Evolutionary conservation across 1,140 invertebrate species (phyloP).

Genomic region (Limonius californicus): DNA sequence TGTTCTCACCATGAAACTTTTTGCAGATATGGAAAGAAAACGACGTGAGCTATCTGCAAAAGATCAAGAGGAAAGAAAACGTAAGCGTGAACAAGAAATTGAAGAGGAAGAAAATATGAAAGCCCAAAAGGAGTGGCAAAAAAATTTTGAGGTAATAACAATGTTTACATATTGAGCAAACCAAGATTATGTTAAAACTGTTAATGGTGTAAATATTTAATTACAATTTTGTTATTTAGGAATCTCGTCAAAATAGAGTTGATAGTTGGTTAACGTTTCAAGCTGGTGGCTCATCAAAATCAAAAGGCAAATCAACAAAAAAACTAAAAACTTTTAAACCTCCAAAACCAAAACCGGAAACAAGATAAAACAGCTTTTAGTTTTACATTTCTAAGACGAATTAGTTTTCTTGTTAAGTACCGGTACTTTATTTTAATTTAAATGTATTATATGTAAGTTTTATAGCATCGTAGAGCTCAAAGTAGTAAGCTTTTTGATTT

Average conservation of each 20-base stretch:
- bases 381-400: no score
- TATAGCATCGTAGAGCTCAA: no score
- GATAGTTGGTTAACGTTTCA: conserved; percentile 96
- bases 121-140: conserved; percentile 91
- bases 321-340: conserved; percentile 83
- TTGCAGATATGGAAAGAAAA: conserved; percentile 94
- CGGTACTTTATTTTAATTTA: no score
- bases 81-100: conserved; percentile 92
- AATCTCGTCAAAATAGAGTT: conserved; percentile 89
- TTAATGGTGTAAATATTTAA: conserved; percentile 22
- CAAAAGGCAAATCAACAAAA: conserved; percentile 70
- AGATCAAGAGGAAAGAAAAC: conserved; percentile 90
- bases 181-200: no score
- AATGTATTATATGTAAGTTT: no score
- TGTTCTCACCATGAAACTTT: conserved; percentile 97
- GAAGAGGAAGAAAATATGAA: conserved; percentile 87
- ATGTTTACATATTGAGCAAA: no score
- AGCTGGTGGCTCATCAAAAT: conserved; percentile 63
- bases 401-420: no score
- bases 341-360: conserved; percentile 94
- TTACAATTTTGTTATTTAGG: conserved; percentile 54
- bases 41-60: conserved; percentile 77
- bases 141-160: conserved; percentile 87
- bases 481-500: no score
- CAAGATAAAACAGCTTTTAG: conserved; percentile 60